phyloP scores from a whole-genome alignment of 2,797 vertebrate genomes.

The Sebastes iracundus region DNA sequence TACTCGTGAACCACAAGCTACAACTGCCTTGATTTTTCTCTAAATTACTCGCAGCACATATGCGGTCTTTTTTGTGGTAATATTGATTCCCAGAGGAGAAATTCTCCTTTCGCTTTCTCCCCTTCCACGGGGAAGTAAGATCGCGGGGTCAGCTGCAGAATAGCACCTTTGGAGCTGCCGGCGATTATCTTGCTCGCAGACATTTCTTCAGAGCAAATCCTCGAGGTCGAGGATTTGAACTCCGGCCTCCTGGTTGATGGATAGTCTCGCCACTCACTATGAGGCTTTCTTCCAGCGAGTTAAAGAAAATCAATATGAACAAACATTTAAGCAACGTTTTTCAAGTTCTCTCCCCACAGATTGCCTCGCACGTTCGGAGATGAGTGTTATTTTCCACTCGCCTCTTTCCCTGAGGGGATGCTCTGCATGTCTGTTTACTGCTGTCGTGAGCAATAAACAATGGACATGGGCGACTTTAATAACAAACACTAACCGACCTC shows the following conservation, averaged over 20 bases:
- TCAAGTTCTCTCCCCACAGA: slow-evolving; percentile 2
- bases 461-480: slow-evolving; percentile 19
- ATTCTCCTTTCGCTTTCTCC: slow-evolving; percentile 22
- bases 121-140: neutral
- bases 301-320: slow-evolving; percentile 34
- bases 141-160: slow-evolving; percentile 32
- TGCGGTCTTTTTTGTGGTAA: neutral
- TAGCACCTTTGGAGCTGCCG: slow-evolving; percentile 35
- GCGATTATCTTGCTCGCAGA: slow-evolving; percentile 36
- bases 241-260: slow-evolving; percentile 22
- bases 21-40: slow-evolving; percentile 2
- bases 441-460: slow-evolving; percentile 16
- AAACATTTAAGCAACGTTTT: slow-evolving; percentile 30
- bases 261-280: slow-evolving; percentile 21
- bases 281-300: slow-evolving; percentile 2
- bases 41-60: neutral
- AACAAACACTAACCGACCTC: slow-evolving; percentile 25
- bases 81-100: slow-evolving; percentile 44
- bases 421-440: slow-evolving; percentile 22
- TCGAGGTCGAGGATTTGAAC: slow-evolving; percentile 43
- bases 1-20: neutral
- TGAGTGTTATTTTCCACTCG: slow-evolving; percentile 32
- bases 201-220: slow-evolving; percentile 37
- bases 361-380: slow-evolving; percentile 3
- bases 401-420: neutral